Evolutionary conservation across 2,113 vertebrate genomes (phyloP), one percentile per base, ranked within the genome.

Genomic region (Panthera tigris): DNA sequence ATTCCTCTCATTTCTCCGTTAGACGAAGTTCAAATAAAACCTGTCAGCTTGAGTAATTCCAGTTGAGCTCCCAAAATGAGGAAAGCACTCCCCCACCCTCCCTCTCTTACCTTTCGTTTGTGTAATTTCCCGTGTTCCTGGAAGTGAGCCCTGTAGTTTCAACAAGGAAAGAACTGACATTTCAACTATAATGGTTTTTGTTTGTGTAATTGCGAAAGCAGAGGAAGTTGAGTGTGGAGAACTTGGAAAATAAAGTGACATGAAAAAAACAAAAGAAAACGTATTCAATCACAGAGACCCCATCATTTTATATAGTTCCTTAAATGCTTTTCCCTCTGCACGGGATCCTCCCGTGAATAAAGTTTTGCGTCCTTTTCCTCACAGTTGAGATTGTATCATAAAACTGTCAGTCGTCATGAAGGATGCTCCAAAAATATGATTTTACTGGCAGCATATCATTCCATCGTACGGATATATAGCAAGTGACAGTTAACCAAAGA

Each of bases 1-100:
- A 90, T 83, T 50, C n/a, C 6, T 50, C 41, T 81, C 89, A 27
- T 3, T 74, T 94, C 85, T 92, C n/a, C 50, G 31, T 88, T 88
- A 96, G 55, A 76, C 48, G 84, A 88, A 71, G 89, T 91, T 91
- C 95, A 94, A 96, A 74, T 91, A 80, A 94, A 95, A 65, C 36
- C 21, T 63, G 52, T 93, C 83, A 65, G 27, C n/a, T 88, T 93
- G 45, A 96, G 41, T 80, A 80, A 96, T 94, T 80, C 69, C 93
- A 86, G 39, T 21, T 19, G 36, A 94, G 63, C 79, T 97, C 71
- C 73, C 79, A 66, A 86, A 94, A 89, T 36, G 65, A 85, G 79
- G 63, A 93, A 93, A 91, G 19, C 79, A 65, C 10, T 27, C 21
- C 18, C n/a, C 39, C 15, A 36, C 21, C 31, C 25, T 68, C 31